Conservation (phyloP, 2,888 invertebrate genomes). For the Apeira syringaria region DNA sequence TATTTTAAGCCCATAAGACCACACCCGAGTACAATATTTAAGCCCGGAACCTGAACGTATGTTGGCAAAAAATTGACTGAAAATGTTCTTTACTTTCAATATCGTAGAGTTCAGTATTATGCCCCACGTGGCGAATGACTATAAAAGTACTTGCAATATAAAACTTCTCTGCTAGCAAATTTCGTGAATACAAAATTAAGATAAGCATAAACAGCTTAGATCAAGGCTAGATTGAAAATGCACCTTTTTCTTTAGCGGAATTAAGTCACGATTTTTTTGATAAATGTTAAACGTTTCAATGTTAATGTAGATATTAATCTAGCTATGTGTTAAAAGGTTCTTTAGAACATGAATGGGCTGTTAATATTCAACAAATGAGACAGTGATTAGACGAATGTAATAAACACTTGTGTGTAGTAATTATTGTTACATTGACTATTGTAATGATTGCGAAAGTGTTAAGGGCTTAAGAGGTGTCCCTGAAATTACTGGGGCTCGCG, state of each 20-base stretch:
- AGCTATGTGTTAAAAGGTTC: conserved; percentile 23
- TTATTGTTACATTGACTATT: background rate
- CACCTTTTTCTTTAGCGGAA: conserved; percentile 36
- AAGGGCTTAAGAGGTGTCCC: no score
- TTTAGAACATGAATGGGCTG: conserved; percentile 21
- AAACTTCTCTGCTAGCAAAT: conserved; percentile 38
- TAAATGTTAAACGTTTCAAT: conserved; percentile 41
- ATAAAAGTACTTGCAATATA: no score
- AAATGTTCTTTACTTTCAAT: no score
- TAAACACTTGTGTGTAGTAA: background rate
- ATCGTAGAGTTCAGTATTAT: no score
- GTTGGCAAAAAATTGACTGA: no score
- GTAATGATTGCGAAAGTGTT: no score
- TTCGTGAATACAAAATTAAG: conserved; percentile 58
- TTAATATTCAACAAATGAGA: conserved; percentile 21
- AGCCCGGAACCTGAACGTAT: no score
- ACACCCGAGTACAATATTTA: no score
- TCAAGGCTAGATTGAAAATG: conserved; percentile 53
- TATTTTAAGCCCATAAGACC: no score
- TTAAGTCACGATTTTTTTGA: conserved; percentile 45
- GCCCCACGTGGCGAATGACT: no score
- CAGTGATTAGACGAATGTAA: conserved; percentile 17
- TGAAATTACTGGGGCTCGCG: no score
- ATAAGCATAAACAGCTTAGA: conserved; percentile 54
- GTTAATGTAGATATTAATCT: conserved; percentile 31